Evolutionary conservation across 2,888 invertebrate genomes (phyloP).

Genomic region (Sussaba pulchella): DNA sequence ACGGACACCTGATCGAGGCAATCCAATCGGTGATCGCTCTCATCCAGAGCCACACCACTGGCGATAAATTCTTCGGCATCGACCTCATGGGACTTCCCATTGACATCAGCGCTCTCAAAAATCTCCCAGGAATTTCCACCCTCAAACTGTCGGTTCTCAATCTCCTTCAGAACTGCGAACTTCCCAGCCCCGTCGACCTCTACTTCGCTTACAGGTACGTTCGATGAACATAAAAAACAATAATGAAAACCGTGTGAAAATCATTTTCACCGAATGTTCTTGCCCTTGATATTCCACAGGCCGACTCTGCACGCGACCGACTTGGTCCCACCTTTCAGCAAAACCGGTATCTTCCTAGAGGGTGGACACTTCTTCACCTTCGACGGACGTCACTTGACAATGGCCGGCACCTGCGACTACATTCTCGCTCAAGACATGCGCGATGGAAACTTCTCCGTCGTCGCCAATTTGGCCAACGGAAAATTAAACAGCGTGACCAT

Average conservation of each 20-base stretch:
- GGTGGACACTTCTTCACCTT: constrained; percentile 95
- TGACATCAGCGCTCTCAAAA: constrained; percentile 82
- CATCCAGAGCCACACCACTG: constrained; percentile 83
- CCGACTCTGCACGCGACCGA: constrained; percentile 85
- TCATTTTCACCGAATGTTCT: constrained; percentile 47
- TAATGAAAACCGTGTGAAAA: background rate
- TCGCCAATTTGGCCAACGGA: constrained; percentile 90
- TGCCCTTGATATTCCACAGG: constrained; percentile 71
- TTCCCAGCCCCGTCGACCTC: constrained; percentile 86
- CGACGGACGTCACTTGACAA: constrained; percentile 92
- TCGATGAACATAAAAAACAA: background rate
- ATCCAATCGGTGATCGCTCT: constrained; percentile 86
- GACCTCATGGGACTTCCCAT: constrained; percentile 82
- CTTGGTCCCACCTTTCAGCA: constrained; percentile 88
- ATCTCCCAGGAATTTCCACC: constrained; percentile 86
- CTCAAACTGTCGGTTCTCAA: constrained; percentile 87
- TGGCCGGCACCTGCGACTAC: constrained; percentile 94
- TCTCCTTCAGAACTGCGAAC: constrained; percentile 87
- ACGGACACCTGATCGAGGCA: constrained; percentile 86
- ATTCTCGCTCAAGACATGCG: constrained; percentile 93
- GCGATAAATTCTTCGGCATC: constrained; percentile 80
- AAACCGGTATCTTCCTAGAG: constrained; percentile 89
- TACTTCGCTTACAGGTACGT: constrained; percentile 86
- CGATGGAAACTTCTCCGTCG: constrained; percentile 94
- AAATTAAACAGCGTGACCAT: constrained; percentile 88